Evolutionary conservation across 2,113 vertebrate species (phyloP).

Genomic region (Phaethornis superciliosus): DNA sequence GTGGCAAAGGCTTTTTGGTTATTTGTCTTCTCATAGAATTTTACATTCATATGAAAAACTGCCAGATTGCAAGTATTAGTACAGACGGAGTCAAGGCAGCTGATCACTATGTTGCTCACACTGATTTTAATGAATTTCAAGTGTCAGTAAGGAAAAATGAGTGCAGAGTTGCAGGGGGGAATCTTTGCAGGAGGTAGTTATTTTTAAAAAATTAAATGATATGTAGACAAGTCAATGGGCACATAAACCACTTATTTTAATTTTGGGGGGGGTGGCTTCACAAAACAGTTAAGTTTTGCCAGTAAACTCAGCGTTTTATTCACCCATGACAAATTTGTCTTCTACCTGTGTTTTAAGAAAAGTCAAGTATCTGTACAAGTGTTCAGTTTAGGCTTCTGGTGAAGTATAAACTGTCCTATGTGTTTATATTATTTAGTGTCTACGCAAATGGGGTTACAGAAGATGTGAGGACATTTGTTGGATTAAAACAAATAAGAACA

Average conservation of each 20-base stretch:
- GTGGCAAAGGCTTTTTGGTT: background rate
- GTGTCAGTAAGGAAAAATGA: background rate
- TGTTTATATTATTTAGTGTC: constrained; percentile 69
- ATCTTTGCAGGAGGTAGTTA: background rate
- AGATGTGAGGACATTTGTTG: constrained; percentile 98
- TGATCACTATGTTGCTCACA: background rate
- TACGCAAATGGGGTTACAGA: constrained; percentile 98
- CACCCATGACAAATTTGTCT: background rate
- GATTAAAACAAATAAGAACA: constrained; percentile 99
- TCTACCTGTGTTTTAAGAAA: background rate
- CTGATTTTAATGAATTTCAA: background rate
- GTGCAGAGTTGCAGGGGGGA: background rate
- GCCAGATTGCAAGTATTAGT: background rate
- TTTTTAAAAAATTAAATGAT: too few relatives aligned
- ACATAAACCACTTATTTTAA: background rate
- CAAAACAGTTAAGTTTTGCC: background rate
- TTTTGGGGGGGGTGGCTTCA: background rate
- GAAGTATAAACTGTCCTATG: background rate
- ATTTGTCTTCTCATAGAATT: background rate
- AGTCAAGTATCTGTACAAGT: background rate
- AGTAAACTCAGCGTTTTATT: background rate
- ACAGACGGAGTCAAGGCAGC: background rate
- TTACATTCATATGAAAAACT: background rate
- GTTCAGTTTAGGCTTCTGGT: background rate
- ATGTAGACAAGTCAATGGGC: accelerated